Evolutionary conservation across 2,888 invertebrate species (phyloP).

Genomic region (Melolontha melolontha): DNA sequence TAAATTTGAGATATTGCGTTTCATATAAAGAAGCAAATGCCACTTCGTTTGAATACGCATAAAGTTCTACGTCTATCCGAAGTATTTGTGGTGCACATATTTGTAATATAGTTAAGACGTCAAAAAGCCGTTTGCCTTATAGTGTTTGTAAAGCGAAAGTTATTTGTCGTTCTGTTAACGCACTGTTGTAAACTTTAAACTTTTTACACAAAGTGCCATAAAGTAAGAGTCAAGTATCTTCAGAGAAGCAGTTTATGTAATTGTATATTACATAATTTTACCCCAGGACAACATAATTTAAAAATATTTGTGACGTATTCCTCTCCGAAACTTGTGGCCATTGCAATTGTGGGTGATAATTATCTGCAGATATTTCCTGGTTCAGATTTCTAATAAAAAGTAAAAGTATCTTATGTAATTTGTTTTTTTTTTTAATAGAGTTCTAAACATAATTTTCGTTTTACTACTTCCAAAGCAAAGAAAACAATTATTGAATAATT

Average conservation of each 20-base stretch:
- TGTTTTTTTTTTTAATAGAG: too few species aligned
- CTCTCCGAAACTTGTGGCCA: too few species aligned
- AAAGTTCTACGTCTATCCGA: neutral
- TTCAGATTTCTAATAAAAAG: too few species aligned
- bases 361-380: too few species aligned
- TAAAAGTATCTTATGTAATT: too few species aligned
- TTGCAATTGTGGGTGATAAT: too few species aligned
- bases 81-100: slow-evolving; percentile 22
- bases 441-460: too few species aligned
- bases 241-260: neutral
- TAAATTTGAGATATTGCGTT: neutral
- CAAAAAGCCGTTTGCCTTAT: neutral
- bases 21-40: neutral
- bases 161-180: slow-evolving; percentile 27
- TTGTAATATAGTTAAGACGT: slow-evolving; percentile 12
- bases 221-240: slow-evolving; percentile 19
- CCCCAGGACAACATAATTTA: too few species aligned
- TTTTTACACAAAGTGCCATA: slow-evolving; percentile 17
- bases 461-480: too few species aligned
- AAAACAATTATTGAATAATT: too few species aligned
- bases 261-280: neutral
- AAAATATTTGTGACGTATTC: too few species aligned
- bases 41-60: neutral
- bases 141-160: slow-evolving; percentile 27
- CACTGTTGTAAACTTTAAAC: slow-evolving; percentile 11